phyloP scores from a whole-genome alignment of 1,140 invertebrate species.

The Pseudomyrmex dendroicus region DNA sequence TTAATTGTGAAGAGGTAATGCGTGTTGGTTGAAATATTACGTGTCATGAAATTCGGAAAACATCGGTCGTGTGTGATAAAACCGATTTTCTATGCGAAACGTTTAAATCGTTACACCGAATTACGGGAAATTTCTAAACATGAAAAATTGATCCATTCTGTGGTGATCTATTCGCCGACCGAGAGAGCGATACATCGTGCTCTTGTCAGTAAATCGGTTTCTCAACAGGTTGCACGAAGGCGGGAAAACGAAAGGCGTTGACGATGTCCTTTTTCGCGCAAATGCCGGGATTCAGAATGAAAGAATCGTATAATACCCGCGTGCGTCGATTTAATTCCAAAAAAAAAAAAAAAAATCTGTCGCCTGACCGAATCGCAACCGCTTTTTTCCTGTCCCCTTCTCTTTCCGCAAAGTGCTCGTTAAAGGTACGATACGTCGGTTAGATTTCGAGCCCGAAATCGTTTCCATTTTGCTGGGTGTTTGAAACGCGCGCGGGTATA shows the following conservation, averaged over 20 bases:
- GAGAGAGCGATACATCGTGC: conserved; percentile 17
- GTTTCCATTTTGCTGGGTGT: conserved; percentile 62
- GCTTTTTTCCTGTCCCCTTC: not conserved
- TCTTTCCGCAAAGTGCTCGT: conserved; percentile 53
- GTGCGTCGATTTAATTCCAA: conserved; percentile 58
- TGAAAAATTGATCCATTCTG: conserved; percentile 28
- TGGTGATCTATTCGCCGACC: not conserved
- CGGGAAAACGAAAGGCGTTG: conserved; percentile 41
- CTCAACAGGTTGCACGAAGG: conserved; percentile 52
- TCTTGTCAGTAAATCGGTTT: conserved; percentile 43
- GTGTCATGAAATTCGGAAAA: conserved; percentile 34
- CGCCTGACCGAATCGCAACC: conserved; percentile 50
- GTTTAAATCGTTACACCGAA: conserved; percentile 24
- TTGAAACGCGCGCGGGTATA: conserved; percentile 29
- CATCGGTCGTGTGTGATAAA: not conserved
- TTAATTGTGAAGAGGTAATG: not conserved
- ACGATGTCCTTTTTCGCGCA: conserved; percentile 29
- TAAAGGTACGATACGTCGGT: conserved; percentile 53
- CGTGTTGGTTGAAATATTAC: conserved; percentile 36
- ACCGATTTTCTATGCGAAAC: conserved; percentile 16
- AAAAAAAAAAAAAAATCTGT: conserved; percentile 51
- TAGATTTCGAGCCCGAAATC: conserved; percentile 53
- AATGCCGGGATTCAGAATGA: conserved; percentile 37
- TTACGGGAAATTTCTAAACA: conserved; percentile 29
- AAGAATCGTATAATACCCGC: conserved; percentile 39